Conservation (phyloP, 2,113 vertebrate genomes). For the Salminus brasiliensis region DNA sequence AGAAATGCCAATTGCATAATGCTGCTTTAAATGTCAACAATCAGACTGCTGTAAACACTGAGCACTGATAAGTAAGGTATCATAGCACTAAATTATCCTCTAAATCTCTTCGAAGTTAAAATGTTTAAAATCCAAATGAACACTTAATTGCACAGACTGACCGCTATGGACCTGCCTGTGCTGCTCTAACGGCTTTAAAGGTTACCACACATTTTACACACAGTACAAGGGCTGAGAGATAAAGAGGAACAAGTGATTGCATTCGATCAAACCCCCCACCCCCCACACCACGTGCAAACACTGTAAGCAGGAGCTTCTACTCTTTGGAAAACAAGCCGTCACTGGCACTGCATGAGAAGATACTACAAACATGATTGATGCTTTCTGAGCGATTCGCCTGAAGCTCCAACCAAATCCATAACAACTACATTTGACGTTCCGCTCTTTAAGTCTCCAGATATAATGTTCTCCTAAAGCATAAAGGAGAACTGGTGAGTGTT, state of each 20-base stretch:
- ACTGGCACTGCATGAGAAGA: neutral
- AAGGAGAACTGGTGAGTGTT: slow-evolving; percentile 20
- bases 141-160: neutral
- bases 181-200: neutral
- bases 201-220: neutral
- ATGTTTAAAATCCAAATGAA: neutral
- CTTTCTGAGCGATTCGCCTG: slow-evolving; percentile 29
- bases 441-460: neutral
- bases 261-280: no score
- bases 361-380: slow-evolving; percentile 3
- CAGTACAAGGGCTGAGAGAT: neutral
- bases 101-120: neutral
- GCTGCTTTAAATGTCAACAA: no score
- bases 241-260: neutral
- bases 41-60: no score
- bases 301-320: slow-evolving; percentile 31
- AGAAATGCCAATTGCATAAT: no score
- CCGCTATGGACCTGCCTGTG: neutral
- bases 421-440: slow-evolving; percentile 18
- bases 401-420: slow-evolving; percentile 40
- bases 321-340: slow-evolving; percentile 24
- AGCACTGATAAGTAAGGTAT: neutral
- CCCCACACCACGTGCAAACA: neutral
- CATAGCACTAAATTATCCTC: neutral
- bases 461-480: slow-evolving; percentile 10